Base-by-base conservation (phyloP, 2,113 vertebrate species). In the Cyanoderma ruficeps region DNA sequence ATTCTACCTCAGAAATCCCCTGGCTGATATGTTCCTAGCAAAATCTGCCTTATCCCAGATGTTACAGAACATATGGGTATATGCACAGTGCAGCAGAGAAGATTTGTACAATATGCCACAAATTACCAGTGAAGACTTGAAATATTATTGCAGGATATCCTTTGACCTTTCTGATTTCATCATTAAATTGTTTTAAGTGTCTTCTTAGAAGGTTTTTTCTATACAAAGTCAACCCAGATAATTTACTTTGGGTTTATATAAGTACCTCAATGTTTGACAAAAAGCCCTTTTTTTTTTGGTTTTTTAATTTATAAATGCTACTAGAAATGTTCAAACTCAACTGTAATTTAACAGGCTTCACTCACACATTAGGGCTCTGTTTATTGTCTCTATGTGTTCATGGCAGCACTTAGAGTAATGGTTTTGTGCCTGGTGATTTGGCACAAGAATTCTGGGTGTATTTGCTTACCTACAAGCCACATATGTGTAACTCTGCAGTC, bases 1-100 rank as follows among this genome's bases (percentile, higher is more conserved):
- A 53, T 75, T 42, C 64, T 76, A 25, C 76, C 63, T 89, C 71
- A 83, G 37, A 94, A 91, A 86, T 92, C 59, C 77, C 87, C 61
- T 49, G 33, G 42, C 30, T 93, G 65, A 72, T 91, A 53, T 7
- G 1, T 89, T 97, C 78, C 68, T 71, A 95, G 83, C 77, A 97
- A 94, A 94, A 93, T 56, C 93, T 97, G 87, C 77, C 93, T 93
- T 96, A 97, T 96, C 96, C 94, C 91, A 97, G 97, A 97, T 91
- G 93, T 96, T 93, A 60, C 21, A 47, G 80, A 81, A 55, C 91
- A 90, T 94, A 92, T 89, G 80, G 47, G 60, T 56, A 47, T 69
- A 46, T 37, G 47, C 89, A 70, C 76, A 95, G 94, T 77, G 95
- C 59, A 94, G 95, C 89, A 83, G 93, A 97, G 76, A 67, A 80